phyloP scores from a whole-genome alignment of 2,888 invertebrate genomes.

The Philopedon plagiatum region DNA sequence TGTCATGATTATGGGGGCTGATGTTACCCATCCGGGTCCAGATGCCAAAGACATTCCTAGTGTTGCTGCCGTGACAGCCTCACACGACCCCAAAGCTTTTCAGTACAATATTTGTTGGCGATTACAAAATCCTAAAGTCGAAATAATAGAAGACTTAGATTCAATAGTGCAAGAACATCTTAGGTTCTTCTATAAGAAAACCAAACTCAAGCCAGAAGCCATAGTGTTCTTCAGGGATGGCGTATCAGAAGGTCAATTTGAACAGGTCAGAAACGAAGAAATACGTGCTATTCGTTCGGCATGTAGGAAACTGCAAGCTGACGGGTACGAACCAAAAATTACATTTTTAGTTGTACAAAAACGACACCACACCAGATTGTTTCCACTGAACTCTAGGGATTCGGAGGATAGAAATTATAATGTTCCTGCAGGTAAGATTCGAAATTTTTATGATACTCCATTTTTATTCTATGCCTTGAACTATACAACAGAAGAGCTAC shows the following conservation, averaged over 20 bases:
- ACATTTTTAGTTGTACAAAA: constrained; percentile 97
- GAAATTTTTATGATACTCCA: not conserved
- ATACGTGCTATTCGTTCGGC: constrained; percentile 79
- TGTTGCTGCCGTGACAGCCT: constrained; percentile 84
- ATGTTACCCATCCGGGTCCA: constrained; percentile 93
- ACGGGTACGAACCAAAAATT: constrained; percentile 80
- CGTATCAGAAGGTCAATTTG: constrained; percentile 89
- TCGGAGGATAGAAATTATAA: constrained; percentile 76
- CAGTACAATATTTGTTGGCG: constrained; percentile 83
- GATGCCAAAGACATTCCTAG: constrained; percentile 77
- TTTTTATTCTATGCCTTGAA: not conserved
- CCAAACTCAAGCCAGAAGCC: constrained; percentile 73
- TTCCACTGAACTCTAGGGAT: constrained; percentile 67
- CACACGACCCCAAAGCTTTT: constrained; percentile 78
- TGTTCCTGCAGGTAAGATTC: constrained; percentile 69
- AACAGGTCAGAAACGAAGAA: constrained; percentile 77
- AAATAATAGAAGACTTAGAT: constrained; percentile 83
- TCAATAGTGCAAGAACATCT: constrained; percentile 74
- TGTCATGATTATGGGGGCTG: constrained; percentile 82
- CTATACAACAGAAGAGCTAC: too few species aligned
- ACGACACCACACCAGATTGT: constrained; percentile 90
- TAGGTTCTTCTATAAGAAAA: constrained; percentile 70
- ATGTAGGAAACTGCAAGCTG: constrained; percentile 69
- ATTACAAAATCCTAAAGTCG: constrained; percentile 81
- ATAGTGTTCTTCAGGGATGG: constrained; percentile 89